Conservation (phyloP, 1,140 invertebrate species). For the Drosophila quadrilineata region DNA sequence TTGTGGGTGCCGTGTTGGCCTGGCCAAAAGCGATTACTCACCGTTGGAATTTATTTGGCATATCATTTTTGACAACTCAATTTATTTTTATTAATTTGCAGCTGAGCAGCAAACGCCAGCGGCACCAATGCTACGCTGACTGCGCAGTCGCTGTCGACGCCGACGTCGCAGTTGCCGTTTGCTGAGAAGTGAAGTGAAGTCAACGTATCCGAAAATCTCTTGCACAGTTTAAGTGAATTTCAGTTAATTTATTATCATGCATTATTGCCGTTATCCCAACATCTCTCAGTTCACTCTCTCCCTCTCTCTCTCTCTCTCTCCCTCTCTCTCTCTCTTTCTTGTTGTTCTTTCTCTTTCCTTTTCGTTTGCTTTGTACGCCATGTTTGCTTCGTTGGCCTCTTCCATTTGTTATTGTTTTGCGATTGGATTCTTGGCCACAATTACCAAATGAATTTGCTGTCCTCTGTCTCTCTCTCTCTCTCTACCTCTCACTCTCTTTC, state of each 20-base stretch:
- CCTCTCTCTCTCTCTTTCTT: neutral
- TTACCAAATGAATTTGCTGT: conserved; percentile 76
- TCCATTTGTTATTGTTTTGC: conserved; percentile 77
- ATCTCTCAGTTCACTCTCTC: conserved; percentile 20
- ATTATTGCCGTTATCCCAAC: conserved; percentile 70
- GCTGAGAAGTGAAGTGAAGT: neutral
- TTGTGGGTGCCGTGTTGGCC: conserved; percentile 4
- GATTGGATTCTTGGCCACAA: conserved; percentile 73
- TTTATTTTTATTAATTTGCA: conserved; percentile 81
- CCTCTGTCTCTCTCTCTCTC: conserved; percentile 10
- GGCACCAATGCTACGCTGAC: too few species aligned
- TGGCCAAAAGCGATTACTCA: conserved; percentile 77
- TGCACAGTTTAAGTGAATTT: conserved; percentile 76
- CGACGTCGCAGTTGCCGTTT: neutral
- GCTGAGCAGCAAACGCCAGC: conserved; percentile 55
- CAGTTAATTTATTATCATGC: conserved; percentile 80
- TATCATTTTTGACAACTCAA: conserved; percentile 82
- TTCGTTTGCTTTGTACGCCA: conserved; percentile 17
- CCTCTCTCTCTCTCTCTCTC: neutral
- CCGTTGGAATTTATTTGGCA: conserved; percentile 81
- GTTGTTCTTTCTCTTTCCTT: neutral
- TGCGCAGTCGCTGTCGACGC: conserved; percentile 12
- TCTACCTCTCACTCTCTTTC: neutral
- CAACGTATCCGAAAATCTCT: conserved; percentile 12
- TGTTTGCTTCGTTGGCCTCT: conserved; percentile 44